Percentiles rank a stretch among this genome's conserved stretches.
These are phyloP conservation scores for Siphamia tubifer DNA, from an alignment of 2,113 vertebrate species.

Conservation along the genomic window DNA sequence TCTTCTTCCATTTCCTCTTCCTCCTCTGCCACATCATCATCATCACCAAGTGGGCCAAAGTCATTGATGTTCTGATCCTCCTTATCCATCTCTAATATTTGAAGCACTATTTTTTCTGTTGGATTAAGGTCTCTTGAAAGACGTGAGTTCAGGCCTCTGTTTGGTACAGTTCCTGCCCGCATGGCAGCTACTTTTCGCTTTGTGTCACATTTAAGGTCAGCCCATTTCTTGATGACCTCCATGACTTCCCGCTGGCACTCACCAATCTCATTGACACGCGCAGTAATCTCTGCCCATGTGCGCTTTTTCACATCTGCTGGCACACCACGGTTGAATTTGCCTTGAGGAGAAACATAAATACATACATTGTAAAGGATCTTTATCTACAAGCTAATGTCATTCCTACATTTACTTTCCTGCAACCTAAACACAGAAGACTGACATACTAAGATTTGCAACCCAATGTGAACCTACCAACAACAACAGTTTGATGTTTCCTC, in stretches of 20 bases:
- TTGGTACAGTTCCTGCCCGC: constrained; percentile 59
- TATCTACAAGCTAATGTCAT: too few relatives aligned
- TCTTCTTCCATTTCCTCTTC: constrained; percentile 77
- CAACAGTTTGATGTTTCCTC: constrained; percentile 75
- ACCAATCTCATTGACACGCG: constrained; percentile 80
- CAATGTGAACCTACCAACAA: constrained; percentile 71
- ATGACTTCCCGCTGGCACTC: constrained; percentile 81
- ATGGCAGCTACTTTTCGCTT: constrained; percentile 79
- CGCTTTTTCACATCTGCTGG: constrained; percentile 76
- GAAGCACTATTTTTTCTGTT: constrained; percentile 77
- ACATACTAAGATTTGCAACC: too few relatives aligned
- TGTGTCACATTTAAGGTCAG: constrained; percentile 82
- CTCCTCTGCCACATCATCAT: constrained; percentile 61
- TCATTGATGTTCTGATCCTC: constrained; percentile 44
- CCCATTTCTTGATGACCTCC: constrained; percentile 84
- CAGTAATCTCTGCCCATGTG: constrained; percentile 81
- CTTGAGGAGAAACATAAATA: constrained; percentile 51
- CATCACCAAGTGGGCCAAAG: constrained; percentile 65
- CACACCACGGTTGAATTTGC: constrained; percentile 81
- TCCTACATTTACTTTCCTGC: neutral
- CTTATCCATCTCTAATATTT: constrained; percentile 79
- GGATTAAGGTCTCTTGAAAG: constrained; percentile 74
- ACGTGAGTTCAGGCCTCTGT: constrained; percentile 61
- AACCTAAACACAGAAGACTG: neutral
- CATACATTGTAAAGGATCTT: too few relatives aligned